phyloP scores from a whole-genome alignment of 2,113 vertebrate species.

The Ictidomys tridecemlineatus region DNA sequence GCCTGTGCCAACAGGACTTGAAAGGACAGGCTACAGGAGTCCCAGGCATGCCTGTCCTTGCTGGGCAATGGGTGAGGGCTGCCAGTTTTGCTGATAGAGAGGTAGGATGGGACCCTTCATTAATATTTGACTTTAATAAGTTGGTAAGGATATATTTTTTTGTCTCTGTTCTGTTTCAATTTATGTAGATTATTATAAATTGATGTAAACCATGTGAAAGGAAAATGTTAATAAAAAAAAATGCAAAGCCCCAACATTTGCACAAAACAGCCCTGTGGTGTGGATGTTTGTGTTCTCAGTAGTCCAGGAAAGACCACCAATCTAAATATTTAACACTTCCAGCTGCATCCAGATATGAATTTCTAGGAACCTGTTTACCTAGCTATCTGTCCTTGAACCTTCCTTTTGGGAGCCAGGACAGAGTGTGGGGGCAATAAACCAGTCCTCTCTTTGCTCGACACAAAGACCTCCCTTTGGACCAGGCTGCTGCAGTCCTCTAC shows the following conservation, averaged over 20 bases:
- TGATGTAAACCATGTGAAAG: slow-evolving; percentile 89
- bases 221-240: slow-evolving; percentile 91
- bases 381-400: slow-evolving; percentile 34
- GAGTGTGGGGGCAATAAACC: background rate
- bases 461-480: background rate
- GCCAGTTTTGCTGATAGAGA: slow-evolving; percentile 82
- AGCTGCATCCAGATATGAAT: slow-evolving; percentile 64
- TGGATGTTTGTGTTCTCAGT: slow-evolving; percentile 76
- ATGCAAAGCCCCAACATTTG: slow-evolving; percentile 88
- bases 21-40: slow-evolving; percentile 54
- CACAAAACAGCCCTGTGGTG: slow-evolving; percentile 85
- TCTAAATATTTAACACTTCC: slow-evolving; percentile 77
- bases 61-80: slow-evolving; percentile 60
- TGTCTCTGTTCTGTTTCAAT: slow-evolving; percentile 89
- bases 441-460: background rate
- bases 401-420: background rate
- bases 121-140: slow-evolving; percentile 88
- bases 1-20: slow-evolving; percentile 14
- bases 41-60: slow-evolving; percentile 66
- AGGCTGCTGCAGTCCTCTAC: background rate
- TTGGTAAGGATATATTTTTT: slow-evolving; percentile 91
- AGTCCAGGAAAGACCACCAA: slow-evolving; percentile 64
- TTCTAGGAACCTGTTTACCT: slow-evolving; percentile 51
- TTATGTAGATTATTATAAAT: slow-evolving; percentile 92
- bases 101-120: slow-evolving; percentile 86